Percentiles rank a stretch among this genome's conserved stretches.
phyloP scores from a whole-genome alignment of 1,140 invertebrate species.

The Lordiphosa stackelbergi region DNA sequence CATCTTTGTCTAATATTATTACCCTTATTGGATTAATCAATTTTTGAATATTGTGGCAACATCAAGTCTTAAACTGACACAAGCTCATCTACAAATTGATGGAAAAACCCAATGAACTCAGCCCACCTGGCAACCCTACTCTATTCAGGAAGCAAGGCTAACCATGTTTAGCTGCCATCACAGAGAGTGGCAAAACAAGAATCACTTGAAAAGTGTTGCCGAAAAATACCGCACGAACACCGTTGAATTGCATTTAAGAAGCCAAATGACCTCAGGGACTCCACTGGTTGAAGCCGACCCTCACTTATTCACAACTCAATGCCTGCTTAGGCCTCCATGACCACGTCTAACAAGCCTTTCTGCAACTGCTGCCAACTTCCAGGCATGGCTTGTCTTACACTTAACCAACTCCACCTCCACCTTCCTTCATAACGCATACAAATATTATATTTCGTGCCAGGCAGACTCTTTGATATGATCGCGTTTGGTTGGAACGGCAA shows the following conservation, averaged over 20 bases:
- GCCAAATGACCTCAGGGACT: slow-evolving; percentile 66
- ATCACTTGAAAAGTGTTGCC: slow-evolving; percentile 67
- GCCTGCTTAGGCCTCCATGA: slow-evolving; percentile 47
- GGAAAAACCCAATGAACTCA: too few relatives aligned
- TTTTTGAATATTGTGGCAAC: too few relatives aligned
- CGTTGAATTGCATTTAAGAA: slow-evolving; percentile 71
- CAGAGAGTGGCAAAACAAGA: slow-evolving; percentile 16
- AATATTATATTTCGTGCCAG: slow-evolving; percentile 69
- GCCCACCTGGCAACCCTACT: slow-evolving; percentile 26
- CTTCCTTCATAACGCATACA: slow-evolving; percentile 57
- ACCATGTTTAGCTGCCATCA: slow-evolving; percentile 5
- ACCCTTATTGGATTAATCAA: too few relatives aligned
- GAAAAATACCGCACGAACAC: slow-evolving; percentile 66
- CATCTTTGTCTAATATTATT: too few relatives aligned
- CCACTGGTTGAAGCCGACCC: neutral
- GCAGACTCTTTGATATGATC: slow-evolving; percentile 46
- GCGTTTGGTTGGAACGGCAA: slow-evolving; percentile 34
- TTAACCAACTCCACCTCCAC: slow-evolving; percentile 1
- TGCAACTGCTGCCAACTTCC: slow-evolving; percentile 55
- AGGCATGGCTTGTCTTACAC: neutral
- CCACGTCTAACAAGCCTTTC: slow-evolving; percentile 56
- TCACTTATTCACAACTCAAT: slow-evolving; percentile 63
- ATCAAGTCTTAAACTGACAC: too few relatives aligned
- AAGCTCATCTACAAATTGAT: too few relatives aligned
- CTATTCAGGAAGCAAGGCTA: slow-evolving; percentile 24